These are phyloP conservation scores for Ceratina calcarata DNA, from an alignment of 1,140 invertebrate genomes.

Conservation along the genomic window DNA sequence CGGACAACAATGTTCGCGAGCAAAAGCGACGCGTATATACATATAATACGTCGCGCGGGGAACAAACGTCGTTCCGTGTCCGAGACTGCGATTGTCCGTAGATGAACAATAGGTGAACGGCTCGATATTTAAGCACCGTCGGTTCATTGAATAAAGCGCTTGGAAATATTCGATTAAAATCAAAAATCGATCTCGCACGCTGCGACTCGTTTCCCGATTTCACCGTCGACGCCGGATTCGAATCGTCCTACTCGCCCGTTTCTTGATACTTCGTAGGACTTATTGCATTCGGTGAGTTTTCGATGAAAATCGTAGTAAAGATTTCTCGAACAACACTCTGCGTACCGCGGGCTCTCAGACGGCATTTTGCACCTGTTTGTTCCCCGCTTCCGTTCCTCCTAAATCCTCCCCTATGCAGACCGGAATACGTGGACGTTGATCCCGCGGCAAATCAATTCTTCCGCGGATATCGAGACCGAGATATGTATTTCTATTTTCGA, in stretches of 20 bases:
- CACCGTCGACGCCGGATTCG: not conserved
- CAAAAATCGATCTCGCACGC: slow-evolving; percentile 1
- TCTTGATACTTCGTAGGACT: too few relatives aligned
- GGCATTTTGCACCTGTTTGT: not conserved
- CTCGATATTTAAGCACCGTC: slow-evolving; percentile 18
- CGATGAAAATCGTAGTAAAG: too few relatives aligned
- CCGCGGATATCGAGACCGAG: not conserved
- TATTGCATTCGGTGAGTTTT: too few relatives aligned
- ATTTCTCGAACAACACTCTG: not conserved
- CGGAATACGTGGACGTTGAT: not conserved
- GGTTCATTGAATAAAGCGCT: not conserved
- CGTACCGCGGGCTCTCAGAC: not conserved
- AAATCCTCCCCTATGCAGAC: not conserved
- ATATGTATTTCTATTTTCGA: slow-evolving; percentile 1
- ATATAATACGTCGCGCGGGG: not conserved
- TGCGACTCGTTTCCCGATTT: not conserved
- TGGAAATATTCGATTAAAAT: slow-evolving; percentile 32
- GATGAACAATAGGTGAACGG: slow-evolving; percentile 8
- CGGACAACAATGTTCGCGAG: not conserved
- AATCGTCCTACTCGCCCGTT: too few relatives aligned
- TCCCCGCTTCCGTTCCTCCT: not conserved
- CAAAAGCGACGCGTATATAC: slow-evolving; percentile 1
- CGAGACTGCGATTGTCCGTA: slow-evolving; percentile 15
- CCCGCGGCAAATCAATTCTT: not conserved
- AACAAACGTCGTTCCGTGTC: not conserved